Percentiles rank a stretch among this genome's conserved stretches.
phyloP scores from a whole-genome alignment of 2,888 invertebrate genomes.

The Eupithecia centaureata region DNA sequence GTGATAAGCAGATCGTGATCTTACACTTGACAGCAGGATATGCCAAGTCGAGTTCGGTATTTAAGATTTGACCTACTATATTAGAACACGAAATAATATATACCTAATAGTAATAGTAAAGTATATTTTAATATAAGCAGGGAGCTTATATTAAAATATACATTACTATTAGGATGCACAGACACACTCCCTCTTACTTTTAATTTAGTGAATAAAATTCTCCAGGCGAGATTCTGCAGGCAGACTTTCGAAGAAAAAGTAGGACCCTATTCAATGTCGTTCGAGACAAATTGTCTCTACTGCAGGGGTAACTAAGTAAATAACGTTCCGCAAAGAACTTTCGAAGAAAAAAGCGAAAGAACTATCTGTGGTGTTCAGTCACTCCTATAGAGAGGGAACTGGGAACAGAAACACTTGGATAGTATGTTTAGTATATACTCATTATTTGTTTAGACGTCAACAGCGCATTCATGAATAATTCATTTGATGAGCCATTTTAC shows the following conservation, averaged over 20 bases:
- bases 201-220: not conserved
- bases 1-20: constrained; percentile 46
- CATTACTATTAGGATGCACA: no score
- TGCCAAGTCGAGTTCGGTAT: constrained; percentile 16
- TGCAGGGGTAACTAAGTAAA: not conserved
- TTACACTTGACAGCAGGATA: constrained; percentile 40
- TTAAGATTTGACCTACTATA: not conserved
- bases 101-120: no score
- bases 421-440: no score
- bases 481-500: no score
- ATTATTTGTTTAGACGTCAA: no score
- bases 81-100: not conserved
- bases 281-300: not conserved
- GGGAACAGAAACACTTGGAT: no score
- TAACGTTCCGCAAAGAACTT: constrained; percentile 14
- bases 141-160: no score
- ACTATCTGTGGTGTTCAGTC: no score
- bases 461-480: no score
- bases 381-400: no score
- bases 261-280: not conserved
- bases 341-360: constrained; percentile 13
- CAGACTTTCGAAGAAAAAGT: not conserved
- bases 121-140: no score
- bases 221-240: not conserved
- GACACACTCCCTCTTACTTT: no score